Conservation (phyloP, 2,888 invertebrate species). For the Epistrophe grossulariae region DNA sequence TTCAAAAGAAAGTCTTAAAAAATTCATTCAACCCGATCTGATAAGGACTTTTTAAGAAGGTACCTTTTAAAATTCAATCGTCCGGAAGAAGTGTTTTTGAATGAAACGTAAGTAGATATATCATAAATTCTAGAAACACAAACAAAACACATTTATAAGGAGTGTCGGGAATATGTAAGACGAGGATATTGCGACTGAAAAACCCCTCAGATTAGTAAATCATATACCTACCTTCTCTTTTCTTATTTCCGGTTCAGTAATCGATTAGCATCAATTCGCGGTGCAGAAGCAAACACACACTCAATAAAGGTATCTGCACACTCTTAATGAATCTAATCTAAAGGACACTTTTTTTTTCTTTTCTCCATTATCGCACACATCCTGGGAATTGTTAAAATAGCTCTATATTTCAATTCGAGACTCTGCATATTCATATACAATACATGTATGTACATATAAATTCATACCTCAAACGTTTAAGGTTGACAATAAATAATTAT, state of each 20-base stretch:
- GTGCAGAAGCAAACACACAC: conserved; percentile 20
- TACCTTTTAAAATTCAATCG: conserved; percentile 45
- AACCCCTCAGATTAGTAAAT: conserved; percentile 19
- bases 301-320: no score
- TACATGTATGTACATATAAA: background rate
- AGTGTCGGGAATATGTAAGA: background rate
- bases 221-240: background rate
- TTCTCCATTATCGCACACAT: conserved; percentile 41
- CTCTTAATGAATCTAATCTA: conserved; percentile 66
- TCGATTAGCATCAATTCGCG: conserved; percentile 75
- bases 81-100: conserved; percentile 46
- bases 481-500: conserved; percentile 76
- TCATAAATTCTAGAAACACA: background rate
- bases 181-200: background rate
- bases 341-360: conserved; percentile 49
- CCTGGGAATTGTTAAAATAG: conserved; percentile 65
- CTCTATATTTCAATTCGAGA: background rate
- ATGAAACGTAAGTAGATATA: background rate
- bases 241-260: conserved; percentile 72
- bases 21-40: conserved; percentile 39
- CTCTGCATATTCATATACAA: conserved; percentile 6
- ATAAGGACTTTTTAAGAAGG: conserved; percentile 29
- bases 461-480: conserved; percentile 65
- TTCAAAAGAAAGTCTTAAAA: background rate
- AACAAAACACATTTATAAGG: background rate